phyloP scores from a whole-genome alignment of 1,140 invertebrate genomes.

The Stenopsyche tienmushanensis region DNA sequence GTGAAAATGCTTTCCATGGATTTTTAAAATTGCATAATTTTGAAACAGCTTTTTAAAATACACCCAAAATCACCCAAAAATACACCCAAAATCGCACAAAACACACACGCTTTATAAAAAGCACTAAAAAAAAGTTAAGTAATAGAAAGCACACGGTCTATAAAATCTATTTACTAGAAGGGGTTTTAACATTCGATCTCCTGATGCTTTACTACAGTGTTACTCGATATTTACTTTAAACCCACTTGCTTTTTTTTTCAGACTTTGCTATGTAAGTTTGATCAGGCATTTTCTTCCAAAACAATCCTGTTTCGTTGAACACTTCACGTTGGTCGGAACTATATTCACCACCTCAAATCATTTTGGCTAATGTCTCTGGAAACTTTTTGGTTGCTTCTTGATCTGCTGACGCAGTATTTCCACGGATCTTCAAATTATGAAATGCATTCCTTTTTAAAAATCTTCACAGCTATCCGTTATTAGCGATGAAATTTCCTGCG shows the following conservation, averaged over 20 bases:
- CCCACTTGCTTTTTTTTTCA: conserved; percentile 40
- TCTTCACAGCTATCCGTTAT: conserved; percentile 45
- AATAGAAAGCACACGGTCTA: conserved; percentile 46
- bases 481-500: conserved; percentile 41
- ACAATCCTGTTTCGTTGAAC: conserved; percentile 47
- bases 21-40: too few species aligned
- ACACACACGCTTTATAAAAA: too few species aligned
- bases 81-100: too few species aligned
- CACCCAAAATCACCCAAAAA: too few species aligned
- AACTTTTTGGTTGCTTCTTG: too few species aligned
- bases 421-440: conserved; percentile 43
- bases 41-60: too few species aligned
- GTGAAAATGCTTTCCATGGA: too few species aligned
- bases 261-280: conserved; percentile 43
- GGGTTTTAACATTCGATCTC: conserved; percentile 49
- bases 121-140: too few species aligned
- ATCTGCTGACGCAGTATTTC: conserved; percentile 44
- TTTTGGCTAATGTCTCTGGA: conserved; percentile 36
- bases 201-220: conserved; percentile 43
- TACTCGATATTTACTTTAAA: conserved; percentile 44
- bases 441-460: conserved; percentile 47
- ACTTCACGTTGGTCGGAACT: conserved; percentile 42
- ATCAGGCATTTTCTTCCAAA: conserved; percentile 46
- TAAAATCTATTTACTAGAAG: conserved; percentile 49
- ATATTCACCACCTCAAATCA: conserved; percentile 38